Evolutionary conservation across 2,888 invertebrate species (phyloP), one percentile per base, ranked within the genome.

Genomic region (Bugulina stolonifera): DNA sequence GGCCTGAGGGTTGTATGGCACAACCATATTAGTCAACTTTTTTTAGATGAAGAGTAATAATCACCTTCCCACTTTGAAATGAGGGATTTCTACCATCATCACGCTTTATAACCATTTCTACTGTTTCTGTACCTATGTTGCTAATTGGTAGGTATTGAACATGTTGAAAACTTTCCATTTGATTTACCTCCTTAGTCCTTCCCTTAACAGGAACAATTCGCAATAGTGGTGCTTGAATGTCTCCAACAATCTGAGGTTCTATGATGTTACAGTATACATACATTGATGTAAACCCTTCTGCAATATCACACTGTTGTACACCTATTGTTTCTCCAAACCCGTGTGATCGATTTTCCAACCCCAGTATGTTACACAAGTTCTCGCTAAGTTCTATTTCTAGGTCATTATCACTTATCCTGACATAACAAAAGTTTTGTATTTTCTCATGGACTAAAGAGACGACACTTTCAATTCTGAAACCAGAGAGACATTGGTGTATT

Each of bases 11-110:
- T 55, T 55, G 23, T 55, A 55, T 55, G 5, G 55, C 3, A 55
- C 55, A 5, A 55, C 22, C 22, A 18, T 55, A 18, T 55, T 14
- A n/a, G 5, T 55, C 3, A 23, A 14, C n/a, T 55, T 55, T 25
- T 55, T 25, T 55, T 3, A 55, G n/a, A 25, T 55, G 55, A 55
- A 55, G n/a, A 14, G 55, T 55, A 5, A 55, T 5, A 18, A 55
- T 25, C n/a, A 55, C 55, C 55, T 55, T 55, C n/a, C 55, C 55
- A n/a, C 55, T 25, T 5, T 55, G n/a, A 55, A 55, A 55, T 55
- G 55, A 25, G 22, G 25, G 22, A 5, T 25, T 18, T n/a, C 25
- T 5, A 3, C 55, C 55, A 55, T 55, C 55, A 25, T 55, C 55
- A 14, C 55, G 5, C 55, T 3, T 55, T 55, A 55, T 55, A 25